Conservation (phyloP, 2,888 invertebrate genomes). For the Harpagoxenus sublaevis region DNA sequence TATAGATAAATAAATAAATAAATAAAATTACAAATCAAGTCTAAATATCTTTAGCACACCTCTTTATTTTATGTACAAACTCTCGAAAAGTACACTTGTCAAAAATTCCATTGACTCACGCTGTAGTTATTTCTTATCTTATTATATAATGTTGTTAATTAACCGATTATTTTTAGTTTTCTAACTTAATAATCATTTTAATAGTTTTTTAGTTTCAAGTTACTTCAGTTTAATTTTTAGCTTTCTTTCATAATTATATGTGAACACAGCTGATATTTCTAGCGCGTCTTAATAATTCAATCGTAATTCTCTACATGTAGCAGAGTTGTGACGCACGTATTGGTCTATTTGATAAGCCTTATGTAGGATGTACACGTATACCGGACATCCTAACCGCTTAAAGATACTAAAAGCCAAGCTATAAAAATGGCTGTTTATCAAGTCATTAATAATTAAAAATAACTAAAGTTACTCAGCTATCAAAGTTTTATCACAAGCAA, state of each 20-base stretch:
- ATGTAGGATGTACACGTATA: conserved; percentile 4
- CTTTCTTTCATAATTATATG: too few species aligned
- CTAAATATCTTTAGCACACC: neutral
- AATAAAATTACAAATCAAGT: neutral
- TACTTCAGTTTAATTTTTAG: too few species aligned
- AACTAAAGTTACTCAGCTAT: neutral
- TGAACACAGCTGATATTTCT: neutral
- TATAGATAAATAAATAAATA: neutral
- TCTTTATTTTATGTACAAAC: neutral
- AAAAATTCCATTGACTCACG: neutral
- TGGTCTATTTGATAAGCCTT: conserved; percentile 4
- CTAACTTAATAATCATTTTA: too few species aligned
- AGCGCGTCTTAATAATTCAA: neutral
- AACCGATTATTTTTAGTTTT: neutral
- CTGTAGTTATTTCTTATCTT: neutral
- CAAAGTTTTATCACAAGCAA: neutral
- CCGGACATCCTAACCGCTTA: conserved; percentile 12
- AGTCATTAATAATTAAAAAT: neutral
- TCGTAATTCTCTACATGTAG: neutral
- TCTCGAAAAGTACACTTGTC: neutral
- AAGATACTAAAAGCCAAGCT: neutral
- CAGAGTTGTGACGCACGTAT: conserved; percentile 13
- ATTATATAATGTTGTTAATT: neutral
- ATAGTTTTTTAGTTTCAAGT: too few species aligned
- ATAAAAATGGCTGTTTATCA: neutral